phyloP scores from a whole-genome alignment of 2,797 vertebrate genomes.

The Neosalanx taihuensis region DNA sequence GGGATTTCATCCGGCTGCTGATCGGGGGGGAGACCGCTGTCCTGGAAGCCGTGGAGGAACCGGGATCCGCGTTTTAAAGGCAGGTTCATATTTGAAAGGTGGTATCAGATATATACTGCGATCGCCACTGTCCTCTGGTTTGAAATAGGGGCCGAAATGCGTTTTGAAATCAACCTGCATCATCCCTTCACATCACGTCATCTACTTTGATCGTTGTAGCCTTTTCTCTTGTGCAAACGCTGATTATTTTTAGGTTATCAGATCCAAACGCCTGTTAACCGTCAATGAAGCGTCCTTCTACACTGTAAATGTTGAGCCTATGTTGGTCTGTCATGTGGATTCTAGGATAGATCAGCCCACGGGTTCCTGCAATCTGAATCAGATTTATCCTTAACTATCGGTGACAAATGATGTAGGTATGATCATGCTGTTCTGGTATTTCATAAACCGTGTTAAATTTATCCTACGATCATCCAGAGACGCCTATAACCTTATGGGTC shows the following conservation, averaged over 20 bases:
- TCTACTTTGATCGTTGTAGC: constrained; percentile 25
- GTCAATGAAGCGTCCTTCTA: background rate
- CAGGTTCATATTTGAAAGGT: constrained; percentile 51
- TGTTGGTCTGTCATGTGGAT: background rate
- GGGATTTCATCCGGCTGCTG: constrained; percentile 57
- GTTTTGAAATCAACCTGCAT: constrained; percentile 32
- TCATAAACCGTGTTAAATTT: background rate
- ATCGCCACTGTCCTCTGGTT: constrained; percentile 8
- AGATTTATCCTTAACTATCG: background rate
- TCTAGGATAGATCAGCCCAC: background rate
- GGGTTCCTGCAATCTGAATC: background rate
- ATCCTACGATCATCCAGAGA: no score
- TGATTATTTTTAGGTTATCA: background rate
- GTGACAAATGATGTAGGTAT: background rate
- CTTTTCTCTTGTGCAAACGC: no score
- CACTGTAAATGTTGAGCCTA: background rate
- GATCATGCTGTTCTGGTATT: background rate
- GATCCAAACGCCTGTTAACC: background rate
- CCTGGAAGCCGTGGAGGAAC: constrained; percentile 63
- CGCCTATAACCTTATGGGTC: background rate
- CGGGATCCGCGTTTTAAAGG: constrained; percentile 81
- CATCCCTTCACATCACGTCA: constrained; percentile 25
- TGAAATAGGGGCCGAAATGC: constrained; percentile 42
- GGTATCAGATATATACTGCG: constrained; percentile 1
- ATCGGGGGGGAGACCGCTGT: constrained; percentile 66